phyloP scores from a whole-genome alignment of 2,797 vertebrate genomes.

The Silurus aristotelis region DNA sequence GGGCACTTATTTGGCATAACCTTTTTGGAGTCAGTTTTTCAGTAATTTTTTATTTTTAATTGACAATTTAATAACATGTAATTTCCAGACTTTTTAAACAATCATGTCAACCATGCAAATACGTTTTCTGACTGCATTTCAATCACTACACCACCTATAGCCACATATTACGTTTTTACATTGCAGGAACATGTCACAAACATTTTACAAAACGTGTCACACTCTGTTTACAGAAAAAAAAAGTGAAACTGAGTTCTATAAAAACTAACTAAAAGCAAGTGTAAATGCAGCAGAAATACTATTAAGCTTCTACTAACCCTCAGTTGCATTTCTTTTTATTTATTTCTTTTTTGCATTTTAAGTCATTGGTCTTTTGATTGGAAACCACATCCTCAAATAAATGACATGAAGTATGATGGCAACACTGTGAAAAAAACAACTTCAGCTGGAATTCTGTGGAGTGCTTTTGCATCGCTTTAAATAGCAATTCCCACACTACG shows the following conservation, averaged over 20 bases:
- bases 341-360: neutral
- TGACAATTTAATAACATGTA: neutral
- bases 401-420: neutral
- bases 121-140: neutral
- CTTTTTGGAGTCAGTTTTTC: neutral
- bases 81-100: too few relatives aligned
- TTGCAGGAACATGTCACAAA: neutral
- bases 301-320: too few relatives aligned
- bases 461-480: neutral
- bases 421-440: neutral
- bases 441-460: neutral
- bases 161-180: neutral
- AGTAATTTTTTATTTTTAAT: neutral
- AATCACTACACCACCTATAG: neutral
- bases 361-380: neutral
- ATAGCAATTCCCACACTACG: neutral
- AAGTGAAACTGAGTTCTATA: neutral
- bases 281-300: too few relatives aligned
- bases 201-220: neutral
- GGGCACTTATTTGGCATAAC: slow-evolving; percentile 34
- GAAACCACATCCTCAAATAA: neutral
- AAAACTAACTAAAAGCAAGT: neutral
- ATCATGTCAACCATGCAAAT: neutral
- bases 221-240: neutral
- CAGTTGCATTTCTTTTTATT: neutral